These are phyloP conservation scores for Dufourea novaeangliae DNA, from an alignment of 1,140 invertebrate genomes.

Conservation along the genomic window DNA sequence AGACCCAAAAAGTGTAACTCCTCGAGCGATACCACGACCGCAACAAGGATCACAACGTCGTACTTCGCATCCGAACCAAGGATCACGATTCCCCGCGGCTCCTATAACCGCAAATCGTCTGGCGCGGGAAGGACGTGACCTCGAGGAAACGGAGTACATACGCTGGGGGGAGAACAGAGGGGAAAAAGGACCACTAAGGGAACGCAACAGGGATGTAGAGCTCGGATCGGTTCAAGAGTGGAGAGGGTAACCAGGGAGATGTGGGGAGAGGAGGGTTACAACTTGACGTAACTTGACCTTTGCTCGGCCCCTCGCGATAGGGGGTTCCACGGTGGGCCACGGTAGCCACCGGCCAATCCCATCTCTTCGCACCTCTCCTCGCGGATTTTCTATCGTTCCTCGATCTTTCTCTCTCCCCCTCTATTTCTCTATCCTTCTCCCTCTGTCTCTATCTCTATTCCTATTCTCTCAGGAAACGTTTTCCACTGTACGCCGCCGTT, in stretches of 20 bases:
- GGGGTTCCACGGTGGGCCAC: slow-evolving; percentile 19
- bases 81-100: slow-evolving; percentile 47
- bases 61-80: slow-evolving; percentile 27
- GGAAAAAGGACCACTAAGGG: background rate
- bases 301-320: slow-evolving; percentile 28
- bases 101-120: slow-evolving; percentile 62
- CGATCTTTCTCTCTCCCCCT: slow-evolving; percentile 50
- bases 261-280: background rate
- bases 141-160: slow-evolving; percentile 49
- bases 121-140: slow-evolving; percentile 60
- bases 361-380: slow-evolving; percentile 53
- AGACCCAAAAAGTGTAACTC: background rate
- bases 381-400: slow-evolving; percentile 49
- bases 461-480: no score
- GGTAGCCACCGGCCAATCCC: slow-evolving; percentile 45
- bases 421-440: no score
- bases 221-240: background rate
- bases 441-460: background rate
- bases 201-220: slow-evolving; percentile 10
- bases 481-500: slow-evolving; percentile 44
- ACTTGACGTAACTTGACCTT: slow-evolving; percentile 55
- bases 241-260: background rate
- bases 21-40: background rate
- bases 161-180: no score
- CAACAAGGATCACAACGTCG: background rate